These are phyloP conservation scores for Prionailurus viverrinus DNA, from an alignment of 2,113 vertebrate species.

Conservation along the genomic window DNA sequence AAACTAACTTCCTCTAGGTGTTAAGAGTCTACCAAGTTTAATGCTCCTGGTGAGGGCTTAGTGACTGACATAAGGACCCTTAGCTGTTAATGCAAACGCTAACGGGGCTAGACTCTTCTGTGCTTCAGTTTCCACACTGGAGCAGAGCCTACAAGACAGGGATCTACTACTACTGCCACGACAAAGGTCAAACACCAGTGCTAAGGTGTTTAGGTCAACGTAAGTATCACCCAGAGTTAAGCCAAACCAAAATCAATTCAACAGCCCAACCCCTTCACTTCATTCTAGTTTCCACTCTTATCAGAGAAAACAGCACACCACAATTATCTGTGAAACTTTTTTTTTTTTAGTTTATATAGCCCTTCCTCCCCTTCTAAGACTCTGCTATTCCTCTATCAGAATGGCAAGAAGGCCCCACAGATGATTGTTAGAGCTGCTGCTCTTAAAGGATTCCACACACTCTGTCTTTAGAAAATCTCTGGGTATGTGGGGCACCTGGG, in stretches of 20 bases:
- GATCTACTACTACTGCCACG: background rate
- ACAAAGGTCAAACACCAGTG: background rate
- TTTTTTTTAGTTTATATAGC: background rate
- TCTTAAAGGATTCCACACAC: background rate
- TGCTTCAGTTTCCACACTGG: background rate
- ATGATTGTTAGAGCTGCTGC: background rate
- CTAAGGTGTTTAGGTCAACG: background rate
- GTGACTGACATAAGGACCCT: background rate
- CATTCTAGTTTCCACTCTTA: background rate
- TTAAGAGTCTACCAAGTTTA: background rate
- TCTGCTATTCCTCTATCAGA: background rate
- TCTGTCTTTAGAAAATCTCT: background rate
- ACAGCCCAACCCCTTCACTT: background rate
- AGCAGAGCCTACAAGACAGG: background rate
- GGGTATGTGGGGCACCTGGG: too few relatives aligned
- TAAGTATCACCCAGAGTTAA: background rate
- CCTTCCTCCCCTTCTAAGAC: background rate
- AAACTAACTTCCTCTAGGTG: background rate
- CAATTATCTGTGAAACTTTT: background rate
- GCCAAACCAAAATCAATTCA: slow-evolving; percentile 11
- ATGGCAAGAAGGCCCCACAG: background rate
- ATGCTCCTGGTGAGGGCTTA: background rate
- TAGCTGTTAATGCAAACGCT: slow-evolving; percentile 17
- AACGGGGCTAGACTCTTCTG: background rate
- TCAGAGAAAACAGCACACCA: background rate